Evolutionary conservation across 1,140 invertebrate genomes (phyloP), one percentile per base, ranked within the genome.

Genomic region (Hormaphis cornu): DNA sequence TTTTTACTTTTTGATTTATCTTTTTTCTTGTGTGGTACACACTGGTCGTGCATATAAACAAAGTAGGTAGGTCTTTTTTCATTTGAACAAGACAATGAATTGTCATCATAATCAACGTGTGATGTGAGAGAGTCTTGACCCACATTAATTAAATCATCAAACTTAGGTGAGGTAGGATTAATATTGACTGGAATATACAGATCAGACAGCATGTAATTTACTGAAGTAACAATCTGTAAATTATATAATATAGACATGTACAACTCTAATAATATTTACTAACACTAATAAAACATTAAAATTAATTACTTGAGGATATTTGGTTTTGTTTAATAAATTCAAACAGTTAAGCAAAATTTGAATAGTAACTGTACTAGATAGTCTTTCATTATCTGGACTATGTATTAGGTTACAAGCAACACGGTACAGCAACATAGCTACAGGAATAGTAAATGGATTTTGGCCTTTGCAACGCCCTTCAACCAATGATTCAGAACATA

Each of bases 381-480:
- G 79, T 26, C 80, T 74, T 22, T 79, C 77, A 37, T 79, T 79
- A 26, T 81, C 78, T 1, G 79, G 74, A 2, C 82, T 82, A 69
- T 86, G 83, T 72, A 87, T 87, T 87, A 92, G 89, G 75, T 91
- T 92, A 63, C 88, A 81, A 1, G 90, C 90, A 2, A 93, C 89
- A 56, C 87, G 80, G 74, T 95, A 95, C 1, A 96, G 78, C 1
- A 97, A 77, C 86, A 95, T 91, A 1, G 89, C 92, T 1, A 96
- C 91, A 1, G 93, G 93, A 6, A 93, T 86, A 1, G 91, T 93
- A 75, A 95, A 96, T 0, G 93, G 93, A 81, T 93, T 96, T 71
- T 88, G 85, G 48, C 85, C 83, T 46, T 46, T n/a, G 18, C 42
- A 46, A 35, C 83, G 83, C 69, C 86, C 84, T 26, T 87, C 84